These are phyloP conservation scores for Myocastor coypus DNA, from an alignment of 2,113 vertebrate genomes.

Conservation along the genomic window DNA sequence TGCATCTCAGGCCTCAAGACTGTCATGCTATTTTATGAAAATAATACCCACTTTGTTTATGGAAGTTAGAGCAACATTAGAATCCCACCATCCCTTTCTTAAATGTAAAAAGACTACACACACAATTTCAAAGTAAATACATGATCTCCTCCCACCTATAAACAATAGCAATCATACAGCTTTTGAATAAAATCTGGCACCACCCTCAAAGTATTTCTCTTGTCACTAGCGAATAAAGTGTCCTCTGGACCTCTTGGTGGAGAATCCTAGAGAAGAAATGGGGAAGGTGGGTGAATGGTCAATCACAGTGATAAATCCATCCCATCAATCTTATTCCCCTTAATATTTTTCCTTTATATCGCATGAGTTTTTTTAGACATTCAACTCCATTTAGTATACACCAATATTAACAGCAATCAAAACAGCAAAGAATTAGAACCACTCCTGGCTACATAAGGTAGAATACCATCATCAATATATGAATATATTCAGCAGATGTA, in stretches of 20 bases:
- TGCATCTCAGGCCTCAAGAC: neutral
- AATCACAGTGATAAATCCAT: neutral
- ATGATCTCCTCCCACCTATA: neutral
- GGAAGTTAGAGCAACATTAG: neutral
- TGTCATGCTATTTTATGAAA: neutral
- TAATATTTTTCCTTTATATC: conserved; percentile 20
- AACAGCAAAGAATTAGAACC: neutral
- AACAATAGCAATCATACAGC: neutral
- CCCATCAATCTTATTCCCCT: neutral
- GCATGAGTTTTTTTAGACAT: neutral
- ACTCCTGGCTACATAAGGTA: neutral
- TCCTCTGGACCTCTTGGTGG: neutral
- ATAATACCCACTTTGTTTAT: neutral
- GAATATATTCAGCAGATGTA: neutral
- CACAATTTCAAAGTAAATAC: neutral
- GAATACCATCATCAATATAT: neutral
- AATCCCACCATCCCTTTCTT: neutral
- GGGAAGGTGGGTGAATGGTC: neutral
- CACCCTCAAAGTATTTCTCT: conserved; percentile 1
- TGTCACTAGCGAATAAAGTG: neutral
- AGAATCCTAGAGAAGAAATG: neutral
- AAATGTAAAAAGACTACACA: neutral
- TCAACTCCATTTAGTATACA: neutral
- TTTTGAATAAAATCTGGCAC: neutral
- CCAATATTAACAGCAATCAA: conserved; percentile 15